Percentiles rank a stretch among this genome's conserved stretches.
Evolutionary conservation across 1,140 invertebrate species (phyloP).

Genomic region (Mamestra configurata): DNA sequence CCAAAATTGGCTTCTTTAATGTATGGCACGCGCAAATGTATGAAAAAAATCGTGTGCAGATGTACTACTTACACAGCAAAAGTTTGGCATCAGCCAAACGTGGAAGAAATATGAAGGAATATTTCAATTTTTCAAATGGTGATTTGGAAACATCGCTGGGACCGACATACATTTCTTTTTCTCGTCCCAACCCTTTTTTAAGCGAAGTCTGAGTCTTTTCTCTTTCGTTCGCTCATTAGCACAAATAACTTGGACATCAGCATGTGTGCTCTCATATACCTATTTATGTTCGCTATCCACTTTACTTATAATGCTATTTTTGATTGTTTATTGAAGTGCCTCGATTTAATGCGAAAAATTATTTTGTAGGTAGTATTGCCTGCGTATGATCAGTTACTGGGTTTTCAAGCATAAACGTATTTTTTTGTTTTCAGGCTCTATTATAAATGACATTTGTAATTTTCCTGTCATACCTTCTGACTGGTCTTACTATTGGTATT

Average conservation of each 20-base stretch:
- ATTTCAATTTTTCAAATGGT: constrained; percentile 33
- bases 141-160: background rate
- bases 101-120: constrained; percentile 17
- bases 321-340: too few species aligned
- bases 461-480: too few species aligned
- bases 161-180: constrained; percentile 6
- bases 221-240: background rate
- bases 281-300: too few species aligned
- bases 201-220: background rate
- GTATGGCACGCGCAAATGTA: constrained; percentile 65
- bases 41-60: constrained; percentile 57
- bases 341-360: too few species aligned
- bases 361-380: too few species aligned
- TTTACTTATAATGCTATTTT: too few species aligned
- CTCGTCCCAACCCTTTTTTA: background rate
- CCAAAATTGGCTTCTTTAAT: constrained; percentile 77
- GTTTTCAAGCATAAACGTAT: too few species aligned
- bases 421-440: too few species aligned
- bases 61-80: constrained; percentile 53
- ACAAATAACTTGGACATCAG: background rate
- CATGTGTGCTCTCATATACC: too few species aligned
- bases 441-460: background rate
- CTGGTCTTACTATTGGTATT: too few species aligned
- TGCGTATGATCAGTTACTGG: too few species aligned
- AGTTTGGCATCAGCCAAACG: constrained; percentile 40